Conservation (phyloP, 1,140 invertebrate genomes). For the Pogonognathellus flavescens region DNA sequence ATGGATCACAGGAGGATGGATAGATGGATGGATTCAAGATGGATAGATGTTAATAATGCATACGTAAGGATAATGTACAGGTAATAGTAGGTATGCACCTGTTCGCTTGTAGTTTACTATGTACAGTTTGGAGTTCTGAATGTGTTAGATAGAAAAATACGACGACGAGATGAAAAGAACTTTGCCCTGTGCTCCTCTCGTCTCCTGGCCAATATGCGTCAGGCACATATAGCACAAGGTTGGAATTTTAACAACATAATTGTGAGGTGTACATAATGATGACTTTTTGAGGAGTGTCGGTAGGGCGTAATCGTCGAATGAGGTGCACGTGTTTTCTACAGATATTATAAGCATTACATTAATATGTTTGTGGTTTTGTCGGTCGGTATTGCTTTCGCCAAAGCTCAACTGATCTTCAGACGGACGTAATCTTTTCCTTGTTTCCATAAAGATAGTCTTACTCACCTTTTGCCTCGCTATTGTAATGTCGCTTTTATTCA, state of each 20-base stretch:
- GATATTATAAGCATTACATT: slow-evolving; percentile 39
- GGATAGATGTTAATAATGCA: slow-evolving; percentile 30
- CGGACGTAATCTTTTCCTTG: slow-evolving; percentile 4
- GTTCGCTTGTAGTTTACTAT: not conserved
- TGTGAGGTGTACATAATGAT: slow-evolving; percentile 64
- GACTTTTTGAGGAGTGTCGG: slow-evolving; percentile 64
- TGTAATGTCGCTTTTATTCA: not conserved
- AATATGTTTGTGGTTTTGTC: slow-evolving; percentile 22
- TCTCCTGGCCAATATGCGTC: not conserved
- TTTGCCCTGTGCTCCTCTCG: slow-evolving; percentile 17
- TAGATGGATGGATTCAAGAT: slow-evolving; percentile 41
- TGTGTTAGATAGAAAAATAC: slow-evolving; percentile 8
- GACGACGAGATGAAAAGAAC: slow-evolving; percentile 11
- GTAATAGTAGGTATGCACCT: slow-evolving; percentile 7
- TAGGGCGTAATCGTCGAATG: slow-evolving; percentile 59
- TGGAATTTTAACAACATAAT: slow-evolving; percentile 67
- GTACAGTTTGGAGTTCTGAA: too few relatives aligned
- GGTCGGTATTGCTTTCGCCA: slow-evolving; percentile 17
- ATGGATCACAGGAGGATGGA: not conserved
- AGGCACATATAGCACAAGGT: slow-evolving; percentile 61
- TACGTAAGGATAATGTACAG: not conserved
- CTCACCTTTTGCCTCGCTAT: not conserved
- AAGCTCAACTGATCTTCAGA: not conserved
- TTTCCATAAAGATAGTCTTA: slow-evolving; percentile 1
- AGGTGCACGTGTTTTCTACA: slow-evolving; percentile 63